These are phyloP conservation scores for Triplophysa siluroides DNA, from an alignment of 2,113 vertebrate genomes.

Conservation along the genomic window DNA sequence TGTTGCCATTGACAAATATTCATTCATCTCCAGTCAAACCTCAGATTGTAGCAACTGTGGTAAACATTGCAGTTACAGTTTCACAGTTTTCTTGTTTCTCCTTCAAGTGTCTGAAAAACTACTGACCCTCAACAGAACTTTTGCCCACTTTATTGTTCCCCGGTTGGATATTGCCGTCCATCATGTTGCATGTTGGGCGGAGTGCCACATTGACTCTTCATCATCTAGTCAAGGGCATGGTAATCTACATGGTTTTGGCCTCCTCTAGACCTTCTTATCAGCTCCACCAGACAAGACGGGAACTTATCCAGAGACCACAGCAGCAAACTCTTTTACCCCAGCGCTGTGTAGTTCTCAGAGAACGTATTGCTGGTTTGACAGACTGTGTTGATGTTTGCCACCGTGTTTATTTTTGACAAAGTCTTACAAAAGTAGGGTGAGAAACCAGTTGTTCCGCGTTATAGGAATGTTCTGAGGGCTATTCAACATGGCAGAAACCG, in stretches of 20 bases:
- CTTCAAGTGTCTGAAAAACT: neutral
- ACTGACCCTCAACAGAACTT: neutral
- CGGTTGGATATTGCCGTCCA: neutral
- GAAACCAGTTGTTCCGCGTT: neutral
- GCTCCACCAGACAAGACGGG: constrained; percentile 5
- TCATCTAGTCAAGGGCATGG: neutral
- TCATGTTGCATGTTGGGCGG: neutral
- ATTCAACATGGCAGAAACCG: constrained; percentile 22
- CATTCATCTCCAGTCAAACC: neutral
- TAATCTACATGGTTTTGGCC: constrained; percentile 46
- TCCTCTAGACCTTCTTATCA: constrained; percentile 49
- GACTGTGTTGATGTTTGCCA: neutral
- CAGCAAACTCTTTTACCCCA: neutral
- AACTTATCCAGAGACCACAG: constrained; percentile 40
- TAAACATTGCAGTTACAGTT: neutral
- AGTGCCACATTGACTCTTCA: neutral
- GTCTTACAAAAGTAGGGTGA: neutral
- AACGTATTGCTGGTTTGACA: neutral
- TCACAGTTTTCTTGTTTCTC: too few species aligned
- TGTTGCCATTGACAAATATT: too few species aligned
- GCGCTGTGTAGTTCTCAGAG: neutral
- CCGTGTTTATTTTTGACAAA: neutral
- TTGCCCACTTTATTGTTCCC: neutral
- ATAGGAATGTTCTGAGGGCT: neutral
- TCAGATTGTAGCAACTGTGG: neutral